Evolutionary conservation across 2,888 invertebrate genomes (phyloP).

Genomic region (Drosophila affinis): DNA sequence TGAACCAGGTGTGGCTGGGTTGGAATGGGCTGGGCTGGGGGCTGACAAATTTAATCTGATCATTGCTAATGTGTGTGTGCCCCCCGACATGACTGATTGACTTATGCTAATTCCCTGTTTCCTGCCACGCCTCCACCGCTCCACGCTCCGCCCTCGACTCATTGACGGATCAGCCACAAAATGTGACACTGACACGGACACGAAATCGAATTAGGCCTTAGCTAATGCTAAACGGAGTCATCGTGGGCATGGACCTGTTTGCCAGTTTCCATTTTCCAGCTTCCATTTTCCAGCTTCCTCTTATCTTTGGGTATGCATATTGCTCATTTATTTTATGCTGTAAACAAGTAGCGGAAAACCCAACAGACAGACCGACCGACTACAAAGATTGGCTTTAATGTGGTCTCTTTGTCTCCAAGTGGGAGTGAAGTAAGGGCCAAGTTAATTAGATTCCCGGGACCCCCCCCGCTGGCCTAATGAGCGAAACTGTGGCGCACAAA

Average conservation of each 20-base stretch:
- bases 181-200: slow-evolving; percentile 30
- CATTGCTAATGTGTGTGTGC: slow-evolving; percentile 6
- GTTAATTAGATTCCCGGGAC: slow-evolving; percentile 32
- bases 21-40: slow-evolving; percentile 6
- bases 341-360: neutral
- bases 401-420: neutral
- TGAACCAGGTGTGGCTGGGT: neutral
- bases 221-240: neutral
- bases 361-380: neutral
- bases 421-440: slow-evolving; percentile 4
- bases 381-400: slow-evolving; percentile 2
- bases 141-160: neutral
- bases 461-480: slow-evolving; percentile 13
- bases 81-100: slow-evolving; percentile 48
- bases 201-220: slow-evolving; percentile 7
- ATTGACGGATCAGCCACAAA: slow-evolving; percentile 39
- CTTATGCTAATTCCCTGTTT: slow-evolving; percentile 59
- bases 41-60: slow-evolving; percentile 30
- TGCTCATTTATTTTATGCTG: neutral
- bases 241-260: neutral
- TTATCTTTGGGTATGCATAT: no score
- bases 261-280: no score
- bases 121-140: neutral
- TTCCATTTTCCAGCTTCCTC: neutral
- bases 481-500: slow-evolving; percentile 4